Percentiles rank a stretch among this genome's conserved stretches.
These are phyloP conservation scores for Rhinoraja longicauda DNA, from an alignment of 2,797 vertebrate species.

Conservation along the genomic window DNA sequence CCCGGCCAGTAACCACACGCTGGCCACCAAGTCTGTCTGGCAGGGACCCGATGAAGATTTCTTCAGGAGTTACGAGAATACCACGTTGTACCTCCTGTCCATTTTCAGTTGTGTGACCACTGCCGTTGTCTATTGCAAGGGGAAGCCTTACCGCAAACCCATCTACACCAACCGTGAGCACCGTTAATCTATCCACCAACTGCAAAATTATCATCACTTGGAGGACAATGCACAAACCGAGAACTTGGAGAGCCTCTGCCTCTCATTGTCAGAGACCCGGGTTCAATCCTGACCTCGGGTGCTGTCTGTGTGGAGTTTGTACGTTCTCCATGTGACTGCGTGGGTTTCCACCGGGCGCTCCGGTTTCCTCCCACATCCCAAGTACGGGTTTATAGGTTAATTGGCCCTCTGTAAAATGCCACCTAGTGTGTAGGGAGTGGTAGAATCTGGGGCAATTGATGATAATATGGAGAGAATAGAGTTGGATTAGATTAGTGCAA, in stretches of 20 bases:
- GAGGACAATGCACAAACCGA: background rate
- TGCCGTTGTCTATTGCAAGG: constrained; percentile 65
- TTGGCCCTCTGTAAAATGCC: no score
- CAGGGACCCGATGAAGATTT: constrained; percentile 34
- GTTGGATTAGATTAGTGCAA: no score
- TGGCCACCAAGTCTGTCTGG: constrained; percentile 32
- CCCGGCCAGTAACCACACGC: constrained; percentile 32
- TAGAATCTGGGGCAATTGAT: background rate
- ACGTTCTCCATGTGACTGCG: no score
- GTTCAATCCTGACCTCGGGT: no score
- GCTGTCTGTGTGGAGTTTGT: no score
- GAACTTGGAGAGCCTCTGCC: background rate
- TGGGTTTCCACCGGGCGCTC: no score
- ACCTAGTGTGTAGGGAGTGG: background rate
- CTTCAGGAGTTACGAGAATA: constrained; percentile 63
- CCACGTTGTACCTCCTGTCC: constrained; percentile 63
- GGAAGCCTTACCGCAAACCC: constrained; percentile 64
- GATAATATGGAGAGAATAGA: no score
- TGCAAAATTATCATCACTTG: background rate
- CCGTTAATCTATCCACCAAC: background rate
- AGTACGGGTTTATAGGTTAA: no score
- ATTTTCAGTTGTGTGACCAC: constrained; percentile 61
- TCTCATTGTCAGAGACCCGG: no score
- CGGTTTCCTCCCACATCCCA: no score
- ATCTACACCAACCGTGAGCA: constrained; percentile 65